phyloP scores from a whole-genome alignment of 2,113 vertebrate species.

The Anas platyrhynchos region DNA sequence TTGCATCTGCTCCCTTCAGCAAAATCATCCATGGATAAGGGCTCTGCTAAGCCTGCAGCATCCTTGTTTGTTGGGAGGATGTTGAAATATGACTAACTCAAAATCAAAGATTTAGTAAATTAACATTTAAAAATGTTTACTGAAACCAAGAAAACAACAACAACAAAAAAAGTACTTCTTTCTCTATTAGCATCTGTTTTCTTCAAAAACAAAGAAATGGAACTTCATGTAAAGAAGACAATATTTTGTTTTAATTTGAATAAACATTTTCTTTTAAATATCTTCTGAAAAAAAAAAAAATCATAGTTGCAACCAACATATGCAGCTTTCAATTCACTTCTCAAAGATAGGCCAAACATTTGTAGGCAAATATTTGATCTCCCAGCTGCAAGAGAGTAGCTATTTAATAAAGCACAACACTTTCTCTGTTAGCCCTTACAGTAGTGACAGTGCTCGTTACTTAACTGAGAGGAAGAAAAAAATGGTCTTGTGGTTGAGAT shows the following conservation, averaged over 20 bases:
- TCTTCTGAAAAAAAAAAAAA: background rate
- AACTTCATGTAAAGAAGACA: background rate
- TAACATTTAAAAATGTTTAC: background rate
- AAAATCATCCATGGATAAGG: background rate
- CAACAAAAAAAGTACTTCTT: background rate
- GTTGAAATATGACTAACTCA: background rate
- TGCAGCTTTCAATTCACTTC: background rate
- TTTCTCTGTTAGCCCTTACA: background rate
- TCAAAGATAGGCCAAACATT: background rate
- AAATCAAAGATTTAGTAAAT: background rate
- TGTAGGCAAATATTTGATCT: background rate
- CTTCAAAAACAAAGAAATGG: background rate
- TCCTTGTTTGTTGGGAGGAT: background rate
- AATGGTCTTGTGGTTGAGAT: background rate
- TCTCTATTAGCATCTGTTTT: background rate
- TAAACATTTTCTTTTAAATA: background rate
- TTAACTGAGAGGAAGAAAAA: background rate
- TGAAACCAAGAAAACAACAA: background rate
- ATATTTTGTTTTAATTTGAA: background rate
- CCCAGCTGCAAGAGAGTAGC: background rate
- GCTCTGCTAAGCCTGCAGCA: background rate
- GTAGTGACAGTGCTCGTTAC: accelerated
- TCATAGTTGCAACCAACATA: background rate
- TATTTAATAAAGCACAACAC: background rate
- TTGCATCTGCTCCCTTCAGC: background rate